A percentile compares a stretch with the other conserved stretches of the same genome.
Conservation (phyloP, 2,888 invertebrate species). For the Teinopalpus imperialis region DNA sequence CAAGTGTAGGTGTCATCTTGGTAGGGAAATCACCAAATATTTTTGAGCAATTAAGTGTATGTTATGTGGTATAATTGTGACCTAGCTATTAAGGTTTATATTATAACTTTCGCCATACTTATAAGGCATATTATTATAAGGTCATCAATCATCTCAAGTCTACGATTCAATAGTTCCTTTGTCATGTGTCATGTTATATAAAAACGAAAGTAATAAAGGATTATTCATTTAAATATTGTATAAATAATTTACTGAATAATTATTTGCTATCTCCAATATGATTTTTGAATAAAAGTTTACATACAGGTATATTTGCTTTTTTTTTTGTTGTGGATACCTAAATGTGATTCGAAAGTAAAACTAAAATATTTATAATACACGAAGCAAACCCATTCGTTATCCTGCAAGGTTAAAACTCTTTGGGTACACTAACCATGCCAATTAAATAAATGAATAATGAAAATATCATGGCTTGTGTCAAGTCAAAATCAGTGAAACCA, state of each 20-base stretch:
- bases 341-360: no score
- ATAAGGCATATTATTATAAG: slow-evolving; percentile 60
- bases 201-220: slow-evolving; percentile 64
- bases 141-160: slow-evolving; percentile 71
- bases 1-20: slow-evolving; percentile 29
- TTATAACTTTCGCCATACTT: slow-evolving; percentile 64
- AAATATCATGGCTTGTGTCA: slow-evolving; percentile 3
- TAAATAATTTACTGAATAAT: slow-evolving; percentile 74
- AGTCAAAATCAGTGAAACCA: not conserved
- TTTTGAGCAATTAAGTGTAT: slow-evolving; percentile 48
- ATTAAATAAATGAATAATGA: no score
- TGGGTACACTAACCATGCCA: no score
- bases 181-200: slow-evolving; percentile 79
- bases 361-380: no score
- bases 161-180: slow-evolving; percentile 79
- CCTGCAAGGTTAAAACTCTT: no score
- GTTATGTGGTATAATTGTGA: slow-evolving; percentile 55
- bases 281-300: slow-evolving; percentile 78
- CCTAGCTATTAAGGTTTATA: slow-evolving; percentile 48
- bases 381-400: no score
- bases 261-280: slow-evolving; percentile 80
- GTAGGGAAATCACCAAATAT: slow-evolving; percentile 63
- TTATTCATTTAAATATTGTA: slow-evolving; percentile 70
- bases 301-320: slow-evolving; percentile 46
- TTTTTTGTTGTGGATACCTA: no score